Evolutionary conservation across 2,797 vertebrate genomes (phyloP).

Genomic region (Malacoraja senta): DNA sequence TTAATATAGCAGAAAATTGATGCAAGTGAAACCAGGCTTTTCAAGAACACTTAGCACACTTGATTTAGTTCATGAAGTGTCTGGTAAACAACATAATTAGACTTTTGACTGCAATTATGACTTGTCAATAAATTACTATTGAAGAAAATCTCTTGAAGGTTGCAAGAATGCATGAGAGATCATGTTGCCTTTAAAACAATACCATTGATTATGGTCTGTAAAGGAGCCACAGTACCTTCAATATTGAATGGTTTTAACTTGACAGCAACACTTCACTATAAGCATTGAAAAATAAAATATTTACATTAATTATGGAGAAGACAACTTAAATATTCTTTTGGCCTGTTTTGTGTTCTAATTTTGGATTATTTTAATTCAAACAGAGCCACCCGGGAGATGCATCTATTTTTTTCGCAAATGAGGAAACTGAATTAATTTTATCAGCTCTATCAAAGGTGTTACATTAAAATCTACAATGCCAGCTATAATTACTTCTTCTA

Average conservation of each 20-base stretch:
- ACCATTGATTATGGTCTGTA: not conserved
- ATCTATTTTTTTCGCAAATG: too few species aligned
- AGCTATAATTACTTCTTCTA: not conserved
- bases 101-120: not conserved
- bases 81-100: not conserved
- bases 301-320: not conserved
- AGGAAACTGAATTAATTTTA: not conserved
- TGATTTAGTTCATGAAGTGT: not conserved
- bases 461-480: not conserved
- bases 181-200: not conserved
- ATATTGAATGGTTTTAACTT: not conserved
- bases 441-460: constrained; percentile 3
- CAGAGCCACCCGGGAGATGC: not conserved
- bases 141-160: not conserved
- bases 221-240: not conserved
- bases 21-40: not conserved
- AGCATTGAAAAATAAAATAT: not conserved
- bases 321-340: not conserved
- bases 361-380: not conserved
- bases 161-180: not conserved
- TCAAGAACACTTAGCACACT: not conserved
- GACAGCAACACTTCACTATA: not conserved
- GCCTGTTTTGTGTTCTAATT: not conserved
- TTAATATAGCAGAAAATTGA: not conserved
- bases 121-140: not conserved